Evolutionary conservation across 2,888 invertebrate species (phyloP).

Genomic region (Plutella xylostella): DNA sequence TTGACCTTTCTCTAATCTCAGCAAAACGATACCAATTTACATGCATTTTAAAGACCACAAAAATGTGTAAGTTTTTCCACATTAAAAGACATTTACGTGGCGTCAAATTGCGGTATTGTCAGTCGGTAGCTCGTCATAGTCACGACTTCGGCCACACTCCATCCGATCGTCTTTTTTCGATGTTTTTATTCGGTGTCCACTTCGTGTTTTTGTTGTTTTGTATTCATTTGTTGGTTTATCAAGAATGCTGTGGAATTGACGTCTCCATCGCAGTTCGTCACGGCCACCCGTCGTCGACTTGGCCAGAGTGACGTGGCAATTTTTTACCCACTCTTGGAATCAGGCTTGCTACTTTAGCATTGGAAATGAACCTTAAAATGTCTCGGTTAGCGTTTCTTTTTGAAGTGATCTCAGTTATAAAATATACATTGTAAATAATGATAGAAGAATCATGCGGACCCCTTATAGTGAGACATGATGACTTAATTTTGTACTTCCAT

Average conservation of each 20-base stretch:
- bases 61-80: constrained; percentile 5
- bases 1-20: neutral
- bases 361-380: neutral
- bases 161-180: constrained; percentile 4
- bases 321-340: constrained; percentile 39
- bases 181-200: neutral
- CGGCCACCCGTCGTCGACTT: constrained; percentile 36
- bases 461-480: constrained; percentile 50
- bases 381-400: neutral
- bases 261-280: constrained; percentile 59
- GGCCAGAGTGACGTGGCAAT: constrained; percentile 48
- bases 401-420: neutral
- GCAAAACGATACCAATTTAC: neutral
- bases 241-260: constrained; percentile 55
- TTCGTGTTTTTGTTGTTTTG: constrained; percentile 31
- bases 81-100: constrained; percentile 4
- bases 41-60: neutral
- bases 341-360: constrained; percentile 8
- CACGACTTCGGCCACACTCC: constrained; percentile 9
- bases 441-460: constrained; percentile 34
- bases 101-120: constrained; percentile 5
- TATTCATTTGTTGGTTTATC: constrained; percentile 61
- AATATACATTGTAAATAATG: constrained; percentile 3
- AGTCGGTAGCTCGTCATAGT: constrained; percentile 4
- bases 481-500: constrained; percentile 52